Conservation (phyloP, 2,888 invertebrate genomes). For the Drosophila ochracea region DNA sequence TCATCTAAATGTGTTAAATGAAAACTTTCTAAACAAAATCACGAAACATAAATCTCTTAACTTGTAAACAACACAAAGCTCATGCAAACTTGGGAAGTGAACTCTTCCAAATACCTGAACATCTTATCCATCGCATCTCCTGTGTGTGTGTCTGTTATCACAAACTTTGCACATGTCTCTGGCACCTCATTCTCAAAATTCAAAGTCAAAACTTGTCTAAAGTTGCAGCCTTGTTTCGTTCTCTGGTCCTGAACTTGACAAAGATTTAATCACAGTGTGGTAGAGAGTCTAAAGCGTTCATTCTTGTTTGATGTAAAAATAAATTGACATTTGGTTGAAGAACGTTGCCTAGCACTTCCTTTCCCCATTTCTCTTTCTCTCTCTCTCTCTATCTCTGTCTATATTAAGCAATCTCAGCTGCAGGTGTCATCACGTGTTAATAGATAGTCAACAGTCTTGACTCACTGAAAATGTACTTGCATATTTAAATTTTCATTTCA, state of each 20-base stretch:
- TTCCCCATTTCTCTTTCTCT: not conserved
- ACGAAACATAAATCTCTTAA: constrained; percentile 75
- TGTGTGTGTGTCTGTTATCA: constrained; percentile 49
- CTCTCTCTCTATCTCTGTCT: not conserved
- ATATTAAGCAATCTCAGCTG: constrained; percentile 35
- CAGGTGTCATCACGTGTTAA: constrained; percentile 76
- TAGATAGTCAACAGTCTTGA: constrained; percentile 57
- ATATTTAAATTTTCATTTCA: constrained; percentile 70
- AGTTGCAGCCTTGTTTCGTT: constrained; percentile 47
- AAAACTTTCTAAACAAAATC: constrained; percentile 69
- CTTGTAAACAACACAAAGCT: constrained; percentile 64
- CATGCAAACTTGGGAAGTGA: constrained; percentile 8
- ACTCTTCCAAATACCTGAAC: constrained; percentile 28
- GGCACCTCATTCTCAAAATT: constrained; percentile 80
- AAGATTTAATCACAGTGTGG: constrained; percentile 14
- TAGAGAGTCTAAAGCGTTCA: constrained; percentile 33
- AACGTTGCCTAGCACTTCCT: constrained; percentile 15
- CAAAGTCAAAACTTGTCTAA: constrained; percentile 78
- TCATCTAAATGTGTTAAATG: constrained; percentile 51
- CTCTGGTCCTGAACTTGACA: constrained; percentile 1
- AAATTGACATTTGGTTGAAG: constrained; percentile 79
- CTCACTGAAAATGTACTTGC: constrained; percentile 63
- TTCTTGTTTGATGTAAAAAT: constrained; percentile 67
- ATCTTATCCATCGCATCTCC: constrained; percentile 8
- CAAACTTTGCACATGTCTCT: constrained; percentile 72